A percentile compares a stretch with the other conserved stretches of the same genome.
Conservation (phyloP, 2,113 vertebrate species). For the Paraplagusia blochii region DNA sequence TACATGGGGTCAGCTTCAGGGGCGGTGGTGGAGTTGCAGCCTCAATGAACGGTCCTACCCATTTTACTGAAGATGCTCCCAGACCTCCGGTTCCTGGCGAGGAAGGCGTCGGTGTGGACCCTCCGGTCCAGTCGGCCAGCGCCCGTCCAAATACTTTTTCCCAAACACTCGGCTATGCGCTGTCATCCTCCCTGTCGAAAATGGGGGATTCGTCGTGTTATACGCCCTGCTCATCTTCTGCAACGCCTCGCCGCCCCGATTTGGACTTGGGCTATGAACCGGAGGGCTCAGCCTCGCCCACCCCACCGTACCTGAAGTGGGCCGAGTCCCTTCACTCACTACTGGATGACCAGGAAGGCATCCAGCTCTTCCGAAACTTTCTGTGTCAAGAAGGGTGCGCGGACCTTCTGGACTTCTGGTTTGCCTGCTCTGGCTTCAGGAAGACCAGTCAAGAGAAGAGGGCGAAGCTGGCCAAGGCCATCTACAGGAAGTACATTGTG, state of each 20-base stretch:
- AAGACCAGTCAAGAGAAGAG: conserved; percentile 87
- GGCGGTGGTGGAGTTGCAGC: conserved; percentile 71
- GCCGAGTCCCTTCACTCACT: conserved; percentile 91
- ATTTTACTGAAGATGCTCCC: conserved; percentile 94
- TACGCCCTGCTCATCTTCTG: conserved; percentile 66
- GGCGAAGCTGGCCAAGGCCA: conserved; percentile 91
- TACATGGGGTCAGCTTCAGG: conserved; percentile 84
- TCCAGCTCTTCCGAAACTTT: conserved; percentile 90
- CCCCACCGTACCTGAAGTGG: conserved; percentile 92
- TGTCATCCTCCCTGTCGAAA: conserved; percentile 79
- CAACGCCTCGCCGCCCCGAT: conserved; percentile 86
- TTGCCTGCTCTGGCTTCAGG: conserved; percentile 93
- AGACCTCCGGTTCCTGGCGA: conserved; percentile 94
- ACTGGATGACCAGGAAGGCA: conserved; percentile 94
- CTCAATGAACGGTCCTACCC: conserved; percentile 61
- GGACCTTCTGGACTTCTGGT: conserved; percentile 96
- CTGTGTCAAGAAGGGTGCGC: conserved; percentile 88
- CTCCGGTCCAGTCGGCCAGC: conserved; percentile 72
- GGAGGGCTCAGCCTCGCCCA: conserved; percentile 90
- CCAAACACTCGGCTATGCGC: conserved; percentile 66
- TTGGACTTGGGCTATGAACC: conserved; percentile 94
- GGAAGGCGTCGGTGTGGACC: conserved; percentile 78
- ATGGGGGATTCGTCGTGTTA: conserved; percentile 77
- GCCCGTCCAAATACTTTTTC: conserved; percentile 63
- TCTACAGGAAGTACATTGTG: conserved; percentile 94